Evolutionary conservation across 2,888 invertebrate species (phyloP).

Genomic region (Gasteruption jaculator): DNA sequence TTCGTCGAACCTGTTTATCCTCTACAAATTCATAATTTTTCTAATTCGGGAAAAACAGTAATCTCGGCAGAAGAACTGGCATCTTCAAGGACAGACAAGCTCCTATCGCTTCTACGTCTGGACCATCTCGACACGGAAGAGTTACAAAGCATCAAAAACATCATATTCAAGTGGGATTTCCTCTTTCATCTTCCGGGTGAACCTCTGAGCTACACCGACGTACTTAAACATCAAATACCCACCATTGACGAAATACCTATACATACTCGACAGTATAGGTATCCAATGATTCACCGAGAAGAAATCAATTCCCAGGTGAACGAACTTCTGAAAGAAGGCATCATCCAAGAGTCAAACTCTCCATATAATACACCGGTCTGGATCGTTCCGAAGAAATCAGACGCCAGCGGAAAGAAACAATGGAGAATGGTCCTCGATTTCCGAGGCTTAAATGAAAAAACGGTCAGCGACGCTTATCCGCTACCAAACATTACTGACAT

Average conservation of each 20-base stretch:
- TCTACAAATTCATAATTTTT: too few relatives aligned
- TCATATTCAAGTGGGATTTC: conserved; percentile 9
- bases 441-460: conserved; percentile 26
- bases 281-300: conserved; percentile 13
- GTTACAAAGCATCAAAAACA: conserved; percentile 5
- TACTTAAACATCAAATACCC: conserved; percentile 9
- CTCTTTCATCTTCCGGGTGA: conserved; percentile 10
- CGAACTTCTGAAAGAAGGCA: conserved; percentile 7
- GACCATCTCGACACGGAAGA: conserved; percentile 14
- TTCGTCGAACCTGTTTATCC: too few relatives aligned
- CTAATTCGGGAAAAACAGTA: too few relatives aligned
- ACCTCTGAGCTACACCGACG: conserved; percentile 3
- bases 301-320: conserved; percentile 17
- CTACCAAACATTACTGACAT: conserved; percentile 22
- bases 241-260: conserved; percentile 13
- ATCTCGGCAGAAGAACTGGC: too few relatives aligned
- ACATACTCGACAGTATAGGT: conserved; percentile 15
- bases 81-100: too few relatives aligned
- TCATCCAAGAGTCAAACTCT: conserved; percentile 17
- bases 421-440: conserved; percentile 29
- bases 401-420: conserved; percentile 23
- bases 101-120: conserved; percentile 3
- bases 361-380: conserved; percentile 23
- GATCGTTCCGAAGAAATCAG: conserved; percentile 26
- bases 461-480: conserved; percentile 24